Evolutionary conservation across 2,888 invertebrate species (phyloP), one percentile per base, ranked within the genome.

Genomic region (Polia nebulosa): DNA sequence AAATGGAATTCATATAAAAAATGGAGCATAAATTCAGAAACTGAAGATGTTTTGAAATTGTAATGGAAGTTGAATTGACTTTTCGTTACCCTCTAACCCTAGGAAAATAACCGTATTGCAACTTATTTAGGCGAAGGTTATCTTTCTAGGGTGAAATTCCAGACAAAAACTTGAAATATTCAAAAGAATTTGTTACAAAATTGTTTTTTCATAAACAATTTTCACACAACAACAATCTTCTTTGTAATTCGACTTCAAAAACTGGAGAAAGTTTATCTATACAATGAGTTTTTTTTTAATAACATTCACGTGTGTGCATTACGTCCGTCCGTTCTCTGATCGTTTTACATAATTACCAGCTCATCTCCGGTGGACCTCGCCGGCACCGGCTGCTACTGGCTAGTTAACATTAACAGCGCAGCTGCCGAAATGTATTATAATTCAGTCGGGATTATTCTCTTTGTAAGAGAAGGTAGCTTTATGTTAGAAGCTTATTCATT

Each of bases 11-110:
- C 36, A 20, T 36, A 17, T 29, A 39, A 13, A n/a, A 29, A 62
- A 62, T 41, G 44, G 34, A 51, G 27, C n/a, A 59, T 47, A 36
- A 59, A 59, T 32, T 39, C 22, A 25, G 25, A 32, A n/a, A 56
- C n/a, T 39, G 29, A 62, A 25, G n/a, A 32, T 49, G 22, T 44
- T 29, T 29, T 52, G 17, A 39, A 41, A 29, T 39, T 17, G n/a
- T n/a, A n/a, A n/a, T n/a, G n/a, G n/a, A n/a, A n/a, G n/a, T n/a
- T n/a, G n/a, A n/a, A n/a, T n/a, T n/a, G n/a, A n/a, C n/a, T n/a
- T n/a, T n/a, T 29, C 11, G 6, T 57, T 2, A 29, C 20, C 29
- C 11, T 3, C 3, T n/a, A n/a, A n/a, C n/a, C n/a, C n/a, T n/a
- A n/a, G n/a, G n/a, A n/a, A n/a, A n/a, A n/a, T n/a, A n/a, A n/a